Evolutionary conservation across 2,797 vertebrate genomes (phyloP), one percentile per base, ranked within the genome.

Genomic region (Pipistrellus pipistrellus): DNA sequence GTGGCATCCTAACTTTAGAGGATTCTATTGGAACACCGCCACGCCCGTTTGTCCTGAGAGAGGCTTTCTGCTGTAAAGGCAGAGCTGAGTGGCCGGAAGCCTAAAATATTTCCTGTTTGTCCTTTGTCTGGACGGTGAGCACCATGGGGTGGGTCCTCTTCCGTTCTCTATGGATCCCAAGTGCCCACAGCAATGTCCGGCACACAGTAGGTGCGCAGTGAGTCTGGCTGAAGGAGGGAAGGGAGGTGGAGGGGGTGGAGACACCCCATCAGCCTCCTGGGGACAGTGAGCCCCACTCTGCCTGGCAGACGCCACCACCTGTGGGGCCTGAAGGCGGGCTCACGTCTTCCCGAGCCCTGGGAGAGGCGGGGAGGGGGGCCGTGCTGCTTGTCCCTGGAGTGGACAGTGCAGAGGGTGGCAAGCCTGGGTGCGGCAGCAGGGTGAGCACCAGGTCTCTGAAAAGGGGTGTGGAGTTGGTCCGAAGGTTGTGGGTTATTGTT

Each of bases 401-500:
- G 51, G 21, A 75, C 27, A 64, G 14, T 41, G 64, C 68, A 81
- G 27, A 75, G 14, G 9, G 30, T 53, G 21, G 59, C 32, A 72
- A 84, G 1, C 27, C 41, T 20, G 59, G 38, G 32, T 59, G n/a
- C 85, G 17, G n/a, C 66, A 27, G 17, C 0, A 78, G 20, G 23
- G 8, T 46, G 41, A 35, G 6, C 23, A 38, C 59, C 4, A 8
- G 27, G n/a, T n/a, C 27, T 62, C 78, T 35, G 78, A 23, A 90
- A 85, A 0, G 0, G 1, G 13, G 14, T 2, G 27, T 2, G 27
- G 9, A n/a, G n/a, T n/a, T n/a, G n/a, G n/a, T n/a, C n/a, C n/a
- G n/a, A n/a, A n/a, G n/a, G n/a, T n/a, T n/a, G n/a, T n/a, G n/a
- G n/a, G n/a, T n/a, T n/a, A n/a, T n/a, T n/a, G n/a, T n/a, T n/a